Evolutionary conservation across 2,888 invertebrate genomes (phyloP).

Genomic region (Lottia gigantea): DNA sequence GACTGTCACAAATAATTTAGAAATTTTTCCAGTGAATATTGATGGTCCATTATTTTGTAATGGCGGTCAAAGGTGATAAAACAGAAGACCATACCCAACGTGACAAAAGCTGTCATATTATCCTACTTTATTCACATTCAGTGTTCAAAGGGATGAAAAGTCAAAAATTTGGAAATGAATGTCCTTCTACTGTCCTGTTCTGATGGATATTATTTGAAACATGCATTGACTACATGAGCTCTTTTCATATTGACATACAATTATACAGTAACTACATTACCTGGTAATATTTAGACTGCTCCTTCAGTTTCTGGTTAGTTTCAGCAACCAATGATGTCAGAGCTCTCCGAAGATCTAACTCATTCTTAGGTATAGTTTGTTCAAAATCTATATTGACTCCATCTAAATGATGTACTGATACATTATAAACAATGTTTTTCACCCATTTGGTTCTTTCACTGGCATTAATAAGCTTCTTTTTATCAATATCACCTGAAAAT

Average conservation of each 20-base stretch:
- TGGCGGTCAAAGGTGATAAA: too few relatives aligned
- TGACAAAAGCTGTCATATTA: too few relatives aligned
- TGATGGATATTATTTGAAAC: too few relatives aligned
- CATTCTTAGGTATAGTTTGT: constrained; percentile 49
- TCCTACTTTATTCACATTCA: too few relatives aligned
- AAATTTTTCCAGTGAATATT: too few relatives aligned
- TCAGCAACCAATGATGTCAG: constrained; percentile 59
- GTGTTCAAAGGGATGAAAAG: too few relatives aligned
- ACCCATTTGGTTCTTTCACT: constrained; percentile 54
- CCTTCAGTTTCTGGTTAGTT: constrained; percentile 52
- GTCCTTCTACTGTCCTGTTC: too few relatives aligned
- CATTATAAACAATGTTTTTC: constrained; percentile 41
- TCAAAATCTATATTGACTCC: constrained; percentile 69
- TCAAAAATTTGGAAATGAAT: too few relatives aligned
- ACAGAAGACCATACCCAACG: too few relatives aligned
- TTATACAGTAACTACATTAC: constrained; percentile 32
- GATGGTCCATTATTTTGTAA: too few relatives aligned
- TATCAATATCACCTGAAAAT: too few relatives aligned
- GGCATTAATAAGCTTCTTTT: constrained; percentile 39
- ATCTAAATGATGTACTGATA: constrained; percentile 56
- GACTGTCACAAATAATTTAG: too few relatives aligned
- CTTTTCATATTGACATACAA: background rate
- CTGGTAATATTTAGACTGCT: constrained; percentile 51
- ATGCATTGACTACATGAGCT: background rate
- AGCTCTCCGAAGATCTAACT: constrained; percentile 43